phyloP scores from a whole-genome alignment of 2,797 vertebrate species.

The Huso huso region DNA sequence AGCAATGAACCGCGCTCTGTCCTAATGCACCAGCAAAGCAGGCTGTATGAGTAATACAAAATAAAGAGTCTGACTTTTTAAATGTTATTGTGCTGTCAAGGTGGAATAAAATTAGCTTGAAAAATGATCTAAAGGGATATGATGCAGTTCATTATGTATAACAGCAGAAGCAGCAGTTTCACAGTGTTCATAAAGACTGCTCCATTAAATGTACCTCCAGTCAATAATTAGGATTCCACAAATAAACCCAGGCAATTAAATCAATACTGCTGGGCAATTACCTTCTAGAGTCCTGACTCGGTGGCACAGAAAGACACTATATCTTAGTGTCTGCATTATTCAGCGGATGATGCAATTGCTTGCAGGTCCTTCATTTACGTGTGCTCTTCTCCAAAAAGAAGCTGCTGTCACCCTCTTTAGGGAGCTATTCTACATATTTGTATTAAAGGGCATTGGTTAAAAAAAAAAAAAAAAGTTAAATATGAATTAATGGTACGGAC shows the following conservation, averaged over 20 bases:
- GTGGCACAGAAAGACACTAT: constrained; percentile 80
- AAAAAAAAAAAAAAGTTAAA: neutral
- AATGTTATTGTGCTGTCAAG: constrained; percentile 84
- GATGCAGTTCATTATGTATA: constrained; percentile 84
- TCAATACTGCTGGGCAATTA: constrained; percentile 88
- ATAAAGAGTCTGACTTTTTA: constrained; percentile 85
- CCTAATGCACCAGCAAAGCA: constrained; percentile 72
- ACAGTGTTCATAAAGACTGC: constrained; percentile 91
- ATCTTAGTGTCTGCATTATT: constrained; percentile 53
- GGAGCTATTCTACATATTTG: constrained; percentile 49
- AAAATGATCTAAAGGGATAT: constrained; percentile 83
- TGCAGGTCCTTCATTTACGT: constrained; percentile 22
- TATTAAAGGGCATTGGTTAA: constrained; percentile 41
- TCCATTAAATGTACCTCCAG: constrained; percentile 98
- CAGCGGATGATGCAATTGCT: constrained; percentile 51
- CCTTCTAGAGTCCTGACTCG: constrained; percentile 65
- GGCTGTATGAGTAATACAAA: constrained; percentile 78
- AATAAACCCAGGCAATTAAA: constrained; percentile 99
- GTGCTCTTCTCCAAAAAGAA: constrained; percentile 32
- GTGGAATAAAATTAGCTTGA: constrained; percentile 85
- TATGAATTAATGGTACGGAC: constrained; percentile 6
- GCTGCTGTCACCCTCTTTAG: constrained; percentile 52
- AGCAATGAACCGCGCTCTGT: constrained; percentile 46
- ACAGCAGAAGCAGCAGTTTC: constrained; percentile 82
- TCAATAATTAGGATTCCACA: constrained; percentile 99